phyloP scores from a whole-genome alignment of 2,888 invertebrate genomes.

The Hydrotaea cyrtoneurina region DNA sequence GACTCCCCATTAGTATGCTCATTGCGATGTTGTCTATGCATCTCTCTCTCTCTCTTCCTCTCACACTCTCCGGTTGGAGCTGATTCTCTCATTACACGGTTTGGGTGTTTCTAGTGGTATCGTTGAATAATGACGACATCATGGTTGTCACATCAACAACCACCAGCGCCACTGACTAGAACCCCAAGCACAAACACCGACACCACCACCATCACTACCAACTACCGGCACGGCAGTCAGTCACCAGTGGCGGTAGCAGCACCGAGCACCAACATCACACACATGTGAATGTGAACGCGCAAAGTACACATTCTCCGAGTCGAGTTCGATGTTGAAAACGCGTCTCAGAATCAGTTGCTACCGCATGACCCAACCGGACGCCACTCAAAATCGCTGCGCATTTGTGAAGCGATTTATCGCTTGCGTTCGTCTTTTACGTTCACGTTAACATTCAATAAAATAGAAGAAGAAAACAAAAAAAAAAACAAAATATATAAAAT shows the following conservation, averaged over 20 bases:
- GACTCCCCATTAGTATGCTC: conserved; percentile 10
- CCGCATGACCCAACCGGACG: conserved; percentile 53
- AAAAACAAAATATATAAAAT: background rate
- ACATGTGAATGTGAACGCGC: conserved; percentile 25
- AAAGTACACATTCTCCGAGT: conserved; percentile 44
- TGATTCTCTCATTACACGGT: conserved; percentile 22
- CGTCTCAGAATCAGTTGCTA: conserved; percentile 62
- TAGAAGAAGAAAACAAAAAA: background rate
- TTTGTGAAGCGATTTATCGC: background rate
- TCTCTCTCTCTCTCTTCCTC: no score
- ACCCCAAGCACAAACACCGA: no score
- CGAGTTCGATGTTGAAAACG: conserved; percentile 52
- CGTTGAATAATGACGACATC: conserved; percentile 59
- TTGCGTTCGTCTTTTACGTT: background rate
- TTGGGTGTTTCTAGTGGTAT: conserved; percentile 45
- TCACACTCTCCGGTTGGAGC: background rate
- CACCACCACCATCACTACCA: no score
- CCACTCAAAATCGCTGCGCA: background rate
- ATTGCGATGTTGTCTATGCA: conserved; percentile 30
- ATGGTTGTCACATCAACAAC: conserved; percentile 57
- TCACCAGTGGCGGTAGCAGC: background rate
- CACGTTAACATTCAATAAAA: background rate
- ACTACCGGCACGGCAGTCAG: background rate
- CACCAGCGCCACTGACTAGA: background rate
- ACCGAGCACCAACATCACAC: conserved; percentile 12